Evolutionary conservation across 1,140 invertebrate genomes (phyloP).

Genomic region (Planococcus citri): DNA sequence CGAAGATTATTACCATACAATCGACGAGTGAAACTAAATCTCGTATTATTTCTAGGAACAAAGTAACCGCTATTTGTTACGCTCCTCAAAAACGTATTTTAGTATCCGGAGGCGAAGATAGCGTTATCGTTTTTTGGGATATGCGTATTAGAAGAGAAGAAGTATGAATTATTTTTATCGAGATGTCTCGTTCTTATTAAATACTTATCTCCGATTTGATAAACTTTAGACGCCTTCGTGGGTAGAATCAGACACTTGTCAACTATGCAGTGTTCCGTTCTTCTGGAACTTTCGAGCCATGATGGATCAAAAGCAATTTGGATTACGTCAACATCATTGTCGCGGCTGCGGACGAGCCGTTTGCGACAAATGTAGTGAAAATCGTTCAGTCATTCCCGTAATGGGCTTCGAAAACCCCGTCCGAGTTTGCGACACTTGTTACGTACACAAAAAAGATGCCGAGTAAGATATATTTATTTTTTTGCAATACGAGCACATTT

Average conservation of each 20-base stretch:
- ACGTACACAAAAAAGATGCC: slow-evolving; percentile 30
- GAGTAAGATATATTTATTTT: background rate
- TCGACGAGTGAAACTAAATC: background rate
- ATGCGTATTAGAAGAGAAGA: slow-evolving; percentile 76
- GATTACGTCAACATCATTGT: slow-evolving; percentile 81
- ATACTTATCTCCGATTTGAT: background rate
- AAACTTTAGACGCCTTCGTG: slow-evolving; percentile 69
- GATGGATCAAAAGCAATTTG: slow-evolving; percentile 91
- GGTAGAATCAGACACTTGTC: slow-evolving; percentile 85
- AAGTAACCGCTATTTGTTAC: slow-evolving; percentile 70
- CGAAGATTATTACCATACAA: background rate
- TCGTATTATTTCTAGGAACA: slow-evolving; percentile 42
- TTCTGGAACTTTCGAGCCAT: slow-evolving; percentile 98
- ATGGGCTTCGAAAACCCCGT: slow-evolving; percentile 99
- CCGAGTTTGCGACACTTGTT: slow-evolving; percentile 86
- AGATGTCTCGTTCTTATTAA: background rate
- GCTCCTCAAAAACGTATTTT: slow-evolving; percentile 64
- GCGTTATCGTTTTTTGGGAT: slow-evolving; percentile 89
- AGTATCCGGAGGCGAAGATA: slow-evolving; percentile 89
- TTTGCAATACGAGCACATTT: too few species aligned
- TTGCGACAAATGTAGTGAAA: slow-evolving; percentile 80
- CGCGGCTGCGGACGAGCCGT: slow-evolving; percentile 83
- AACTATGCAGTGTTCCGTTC: slow-evolving; percentile 85
- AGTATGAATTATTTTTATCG: slow-evolving; percentile 33
- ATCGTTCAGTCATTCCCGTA: slow-evolving; percentile 73